Evolutionary conservation across 2,888 invertebrate species (phyloP), one percentile per base, ranked within the genome.

Genomic region (Prosopocoilus inquinatus): DNA sequence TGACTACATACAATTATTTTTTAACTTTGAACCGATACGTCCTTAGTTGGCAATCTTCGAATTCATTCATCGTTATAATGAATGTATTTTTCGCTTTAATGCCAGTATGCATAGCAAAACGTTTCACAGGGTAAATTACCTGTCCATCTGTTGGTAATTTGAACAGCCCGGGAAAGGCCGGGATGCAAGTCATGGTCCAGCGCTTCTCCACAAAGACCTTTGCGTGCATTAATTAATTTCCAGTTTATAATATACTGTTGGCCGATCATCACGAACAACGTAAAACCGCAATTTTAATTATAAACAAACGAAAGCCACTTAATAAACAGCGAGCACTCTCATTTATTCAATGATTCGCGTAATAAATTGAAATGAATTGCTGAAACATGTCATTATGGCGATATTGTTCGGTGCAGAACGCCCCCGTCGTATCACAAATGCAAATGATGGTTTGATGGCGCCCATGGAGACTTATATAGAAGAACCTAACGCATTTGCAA

Each of bases 11-110:
- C 20, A 28, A 28, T 28, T 28, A 28, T 5, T 28, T 28, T 28
- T 28, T n/a, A n/a, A n/a, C n/a, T n/a, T n/a, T n/a, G n/a, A 7
- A 28, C 20, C 20, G 20, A 28, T 5, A 28, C 20, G 7, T 28
- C 20, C 20, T 28, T 28, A 28, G 20, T 28, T 28, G 20, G 20
- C 20, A 28, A 28, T 28, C 20, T 28, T 28, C 20, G 7, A 28
- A 28, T 28, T 28, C 20, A 28, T 28, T 28, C 20, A 28, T 3
- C 20, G 20, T 28, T 28, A 13, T 11, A 41, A 41, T 41, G 41
- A 15, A 41, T 41, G 41, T 11, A 41, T 41, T 41, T 41, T 41
- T 16, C 41, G 41, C 41, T 41, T 41, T 15, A 41, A 41, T 41
- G 12, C 5, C 41, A 16, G 41, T 41, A 15, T 41, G 41, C 15